Evolutionary conservation across 2,888 invertebrate genomes (phyloP).

Genomic region (Phlogophora meticulosa): DNA sequence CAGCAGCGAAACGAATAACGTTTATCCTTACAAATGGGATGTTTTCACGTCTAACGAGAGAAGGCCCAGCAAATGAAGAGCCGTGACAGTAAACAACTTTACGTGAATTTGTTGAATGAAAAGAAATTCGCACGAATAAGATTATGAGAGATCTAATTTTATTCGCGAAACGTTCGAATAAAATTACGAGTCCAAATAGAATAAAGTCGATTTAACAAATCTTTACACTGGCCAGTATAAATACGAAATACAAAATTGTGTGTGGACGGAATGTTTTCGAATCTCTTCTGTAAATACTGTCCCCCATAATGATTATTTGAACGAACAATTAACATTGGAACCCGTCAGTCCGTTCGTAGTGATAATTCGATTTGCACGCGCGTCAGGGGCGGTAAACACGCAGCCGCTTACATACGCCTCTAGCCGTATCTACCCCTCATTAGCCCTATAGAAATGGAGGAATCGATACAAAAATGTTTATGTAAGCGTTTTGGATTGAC

Average conservation of each 20-base stretch:
- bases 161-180: constrained; percentile 76
- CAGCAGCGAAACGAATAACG: constrained; percentile 54
- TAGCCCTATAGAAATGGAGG: constrained; percentile 67
- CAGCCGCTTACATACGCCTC: constrained; percentile 64
- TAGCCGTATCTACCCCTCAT: constrained; percentile 65
- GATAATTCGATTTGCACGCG: constrained; percentile 84
- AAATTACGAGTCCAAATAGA: constrained; percentile 76
- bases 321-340: constrained; percentile 84
- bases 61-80: constrained; percentile 71
- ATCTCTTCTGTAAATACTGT: constrained; percentile 82
- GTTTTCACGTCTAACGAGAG: constrained; percentile 70
- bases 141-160: constrained; percentile 81
- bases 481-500: constrained; percentile 55
- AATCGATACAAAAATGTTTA: constrained; percentile 62
- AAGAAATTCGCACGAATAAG: constrained; percentile 76
- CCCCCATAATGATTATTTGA: constrained; percentile 89
- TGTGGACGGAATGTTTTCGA: constrained; percentile 79
- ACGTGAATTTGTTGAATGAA: constrained; percentile 75
- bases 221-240: constrained; percentile 75
- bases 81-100: constrained; percentile 76
- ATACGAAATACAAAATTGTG: constrained; percentile 78
- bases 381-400: constrained; percentile 75
- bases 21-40: constrained; percentile 66
- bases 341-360: constrained; percentile 77
- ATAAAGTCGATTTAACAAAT: constrained; percentile 79